These are phyloP conservation scores for Fragariocoptes setiger DNA, from an alignment of 1,140 invertebrate genomes.

Conservation along the genomic window DNA sequence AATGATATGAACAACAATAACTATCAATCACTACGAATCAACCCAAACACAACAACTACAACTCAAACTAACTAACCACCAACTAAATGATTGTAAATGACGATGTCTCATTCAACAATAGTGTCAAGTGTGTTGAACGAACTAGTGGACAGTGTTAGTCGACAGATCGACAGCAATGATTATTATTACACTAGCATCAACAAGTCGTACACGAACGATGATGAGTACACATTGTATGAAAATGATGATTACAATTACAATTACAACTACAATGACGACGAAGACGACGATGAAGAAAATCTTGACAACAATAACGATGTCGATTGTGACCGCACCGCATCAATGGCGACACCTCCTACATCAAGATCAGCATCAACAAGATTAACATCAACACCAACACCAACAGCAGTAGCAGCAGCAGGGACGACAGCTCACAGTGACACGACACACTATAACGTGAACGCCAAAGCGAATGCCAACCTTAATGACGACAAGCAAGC, in stretches of 20 bases:
- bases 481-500: too few species aligned
- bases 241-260: slow-evolving; percentile 3
- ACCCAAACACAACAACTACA: too few species aligned
- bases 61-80: too few species aligned
- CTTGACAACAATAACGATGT: background rate
- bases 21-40: too few species aligned
- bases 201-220: slow-evolving; percentile 15
- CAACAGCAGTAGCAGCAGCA: background rate
- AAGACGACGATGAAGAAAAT: background rate
- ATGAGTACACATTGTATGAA: slow-evolving; percentile 11
- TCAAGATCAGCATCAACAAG: background rate
- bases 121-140: too few species aligned
- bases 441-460: too few species aligned
- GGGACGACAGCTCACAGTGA: too few species aligned
- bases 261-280: background rate
- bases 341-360: background rate
- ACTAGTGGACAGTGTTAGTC: too few species aligned
- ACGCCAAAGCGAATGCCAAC: too few species aligned
- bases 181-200: slow-evolving; percentile 27
- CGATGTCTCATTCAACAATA: too few species aligned
- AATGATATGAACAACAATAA: too few species aligned
- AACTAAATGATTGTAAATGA: too few species aligned
- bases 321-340: background rate
- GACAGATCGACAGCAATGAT: slow-evolving; percentile 15
- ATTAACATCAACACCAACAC: background rate